Conservation (phyloP, 2,888 invertebrate species). For the Pardosa pseudoannulata region DNA sequence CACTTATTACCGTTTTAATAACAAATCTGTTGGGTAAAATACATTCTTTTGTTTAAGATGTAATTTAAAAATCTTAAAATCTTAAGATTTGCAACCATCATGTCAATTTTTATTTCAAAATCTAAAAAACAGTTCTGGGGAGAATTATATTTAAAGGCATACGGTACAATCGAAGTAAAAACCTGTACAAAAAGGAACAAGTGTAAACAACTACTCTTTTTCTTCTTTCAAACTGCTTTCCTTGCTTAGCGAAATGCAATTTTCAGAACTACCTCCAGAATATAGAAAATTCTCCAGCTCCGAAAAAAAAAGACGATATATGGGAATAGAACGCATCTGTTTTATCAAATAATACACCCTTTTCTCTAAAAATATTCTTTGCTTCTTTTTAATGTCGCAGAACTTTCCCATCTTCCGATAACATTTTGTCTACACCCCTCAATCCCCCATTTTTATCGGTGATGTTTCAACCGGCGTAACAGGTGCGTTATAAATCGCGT, state of each 20-base stretch:
- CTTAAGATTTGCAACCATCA: too few relatives aligned
- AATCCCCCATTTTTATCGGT: slow-evolving; percentile 1
- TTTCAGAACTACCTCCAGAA: background rate
- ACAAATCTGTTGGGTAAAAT: too few relatives aligned
- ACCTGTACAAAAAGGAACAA: too few relatives aligned
- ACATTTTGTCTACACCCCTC: background rate
- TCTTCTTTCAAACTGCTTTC: too few relatives aligned
- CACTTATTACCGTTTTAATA: too few relatives aligned
- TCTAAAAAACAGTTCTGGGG: too few relatives aligned
- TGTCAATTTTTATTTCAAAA: too few relatives aligned
- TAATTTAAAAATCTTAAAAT: too few relatives aligned
- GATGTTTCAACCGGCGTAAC: slow-evolving; percentile 35
- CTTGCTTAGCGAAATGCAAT: background rate
- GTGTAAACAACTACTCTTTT: too few relatives aligned
- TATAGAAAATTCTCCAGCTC: background rate
- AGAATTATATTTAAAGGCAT: too few relatives aligned
- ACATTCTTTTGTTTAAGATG: too few relatives aligned
- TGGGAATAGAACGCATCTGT: slow-evolving; percentile 3
- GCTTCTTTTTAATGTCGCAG: background rate
- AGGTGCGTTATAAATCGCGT: slow-evolving; percentile 43
- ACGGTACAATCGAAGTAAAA: too few relatives aligned
- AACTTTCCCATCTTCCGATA: slow-evolving; percentile 8
- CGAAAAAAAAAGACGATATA: background rate
- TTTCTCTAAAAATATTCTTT: background rate
- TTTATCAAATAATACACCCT: background rate